Evolutionary conservation across 2,797 vertebrate genomes (phyloP).

Genomic region (Acrossocheilus fasciatus): DNA sequence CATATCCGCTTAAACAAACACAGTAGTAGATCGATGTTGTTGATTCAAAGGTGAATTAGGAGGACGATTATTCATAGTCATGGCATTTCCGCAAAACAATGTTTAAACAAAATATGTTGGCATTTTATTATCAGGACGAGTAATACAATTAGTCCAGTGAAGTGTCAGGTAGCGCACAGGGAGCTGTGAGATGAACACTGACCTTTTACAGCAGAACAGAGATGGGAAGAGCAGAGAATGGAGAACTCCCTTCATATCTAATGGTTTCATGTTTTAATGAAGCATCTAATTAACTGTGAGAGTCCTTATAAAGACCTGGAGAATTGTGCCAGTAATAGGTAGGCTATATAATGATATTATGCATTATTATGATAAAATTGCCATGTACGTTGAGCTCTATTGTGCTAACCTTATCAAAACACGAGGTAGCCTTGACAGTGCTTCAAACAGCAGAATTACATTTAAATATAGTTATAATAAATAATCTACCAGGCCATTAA

Average conservation of each 20-base stretch:
- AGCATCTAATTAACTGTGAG: conserved; percentile 5
- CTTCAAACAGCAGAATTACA: background rate
- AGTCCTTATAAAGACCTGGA: background rate
- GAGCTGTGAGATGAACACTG: conserved; percentile 24
- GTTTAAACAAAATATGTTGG: conserved; percentile 43
- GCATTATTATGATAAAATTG: background rate
- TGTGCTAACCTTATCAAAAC: background rate
- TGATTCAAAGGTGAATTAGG: conserved; percentile 36
- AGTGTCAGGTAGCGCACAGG: conserved; percentile 6
- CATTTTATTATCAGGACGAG: conserved; percentile 54
- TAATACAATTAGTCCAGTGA: conserved; percentile 7
- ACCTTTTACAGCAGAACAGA: conserved; percentile 46
- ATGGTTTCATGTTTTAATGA: conserved; percentile 46
- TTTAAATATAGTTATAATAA: background rate
- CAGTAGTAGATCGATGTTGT: conserved; percentile 2
- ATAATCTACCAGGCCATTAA: background rate
- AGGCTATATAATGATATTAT: background rate
- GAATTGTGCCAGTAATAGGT: background rate
- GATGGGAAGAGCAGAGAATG: conserved; percentile 1
- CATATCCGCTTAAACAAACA: background rate
- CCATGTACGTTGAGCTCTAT: background rate
- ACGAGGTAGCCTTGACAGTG: background rate
- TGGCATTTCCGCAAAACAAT: conserved; percentile 47
- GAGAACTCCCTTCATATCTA: conserved; percentile 11
- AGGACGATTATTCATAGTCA: conserved; percentile 40